A percentile compares a stretch with the other conserved stretches of the same genome.
Evolutionary conservation across 2,888 invertebrate species (phyloP).

Genomic region (Ariolimax columbianus): DNA sequence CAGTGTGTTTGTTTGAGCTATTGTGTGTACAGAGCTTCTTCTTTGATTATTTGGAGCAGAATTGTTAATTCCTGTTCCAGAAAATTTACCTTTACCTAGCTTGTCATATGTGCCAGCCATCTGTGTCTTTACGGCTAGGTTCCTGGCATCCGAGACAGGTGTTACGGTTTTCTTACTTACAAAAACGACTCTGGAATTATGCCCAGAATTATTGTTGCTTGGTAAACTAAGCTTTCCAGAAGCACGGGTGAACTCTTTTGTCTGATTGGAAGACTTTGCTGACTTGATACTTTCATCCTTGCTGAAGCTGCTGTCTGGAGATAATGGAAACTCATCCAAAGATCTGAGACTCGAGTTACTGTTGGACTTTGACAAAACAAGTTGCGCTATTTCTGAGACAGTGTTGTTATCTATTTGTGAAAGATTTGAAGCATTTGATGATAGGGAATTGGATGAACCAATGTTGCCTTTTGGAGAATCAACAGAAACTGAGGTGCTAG

Average conservation of each 20-base stretch:
- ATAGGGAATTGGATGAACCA: neutral
- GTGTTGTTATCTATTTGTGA: neutral
- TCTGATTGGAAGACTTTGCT: neutral
- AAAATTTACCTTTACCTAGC: neutral
- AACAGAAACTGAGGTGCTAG: neutral
- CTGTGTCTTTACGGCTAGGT: neutral
- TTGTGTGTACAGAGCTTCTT: neutral
- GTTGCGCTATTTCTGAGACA: neutral
- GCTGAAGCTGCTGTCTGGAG: constrained; percentile 57
- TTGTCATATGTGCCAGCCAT: constrained; percentile 44
- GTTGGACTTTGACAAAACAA: constrained; percentile 9
- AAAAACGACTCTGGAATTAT: constrained; percentile 61
- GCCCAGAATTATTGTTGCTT: constrained; percentile 23
- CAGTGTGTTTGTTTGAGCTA: constrained; percentile 30
- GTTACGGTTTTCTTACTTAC: constrained; percentile 55
- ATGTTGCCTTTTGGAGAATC: neutral
- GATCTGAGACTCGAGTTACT: constrained; percentile 21
- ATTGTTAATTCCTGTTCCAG: neutral
- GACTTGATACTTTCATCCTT: constrained; percentile 50
- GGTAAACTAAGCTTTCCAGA: neutral
- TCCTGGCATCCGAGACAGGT: constrained; percentile 27
- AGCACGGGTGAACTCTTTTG: neutral
- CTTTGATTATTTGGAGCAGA: neutral
- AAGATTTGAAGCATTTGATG: neutral
- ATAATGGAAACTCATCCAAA: constrained; percentile 44